Conservation (phyloP, 2,888 invertebrate species). For the Drosophila testacea region DNA sequence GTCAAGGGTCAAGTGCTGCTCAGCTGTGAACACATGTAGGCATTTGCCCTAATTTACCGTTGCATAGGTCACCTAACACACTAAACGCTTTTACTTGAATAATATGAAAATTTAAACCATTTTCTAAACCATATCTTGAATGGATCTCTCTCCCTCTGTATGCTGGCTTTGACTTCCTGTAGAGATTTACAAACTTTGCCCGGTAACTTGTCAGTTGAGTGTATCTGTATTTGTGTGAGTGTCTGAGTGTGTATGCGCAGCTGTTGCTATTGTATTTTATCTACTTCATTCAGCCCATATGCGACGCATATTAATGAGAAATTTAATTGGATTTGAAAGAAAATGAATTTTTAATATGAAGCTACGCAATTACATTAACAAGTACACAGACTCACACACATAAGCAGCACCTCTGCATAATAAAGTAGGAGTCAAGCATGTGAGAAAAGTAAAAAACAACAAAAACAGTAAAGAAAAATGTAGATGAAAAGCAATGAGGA, state of each 20-base stretch:
- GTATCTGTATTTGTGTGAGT: conserved; percentile 1
- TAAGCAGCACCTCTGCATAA: conserved; percentile 39
- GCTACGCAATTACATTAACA: conserved; percentile 65
- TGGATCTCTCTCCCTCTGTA: background rate
- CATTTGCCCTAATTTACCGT: conserved; percentile 28
- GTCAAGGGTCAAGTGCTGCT: conserved; percentile 57
- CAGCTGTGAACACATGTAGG: conserved; percentile 31
- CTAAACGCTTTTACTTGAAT: conserved; percentile 22
- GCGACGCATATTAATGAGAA: conserved; percentile 69
- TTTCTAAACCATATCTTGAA: conserved; percentile 10
- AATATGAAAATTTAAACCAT: conserved; percentile 22
- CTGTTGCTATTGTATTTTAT: conserved; percentile 48
- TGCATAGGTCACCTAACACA: conserved; percentile 19
- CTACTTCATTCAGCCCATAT: conserved; percentile 47
- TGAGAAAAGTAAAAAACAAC: conserved; percentile 13
- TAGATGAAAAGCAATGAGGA: conserved; percentile 14
- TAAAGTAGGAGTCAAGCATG: conserved; percentile 20
- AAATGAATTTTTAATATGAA: conserved; percentile 73
- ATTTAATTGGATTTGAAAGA: conserved; percentile 75
- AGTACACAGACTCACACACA: conserved; percentile 27
- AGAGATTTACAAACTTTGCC: conserved; percentile 27
- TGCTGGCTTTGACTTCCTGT: conserved; percentile 7
- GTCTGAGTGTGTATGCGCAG: conserved; percentile 31
- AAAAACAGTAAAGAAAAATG: conserved; percentile 2
- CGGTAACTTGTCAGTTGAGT: conserved; percentile 11